phyloP scores from a whole-genome alignment of 2,797 vertebrate genomes.

The Linurgus olivaceus region DNA sequence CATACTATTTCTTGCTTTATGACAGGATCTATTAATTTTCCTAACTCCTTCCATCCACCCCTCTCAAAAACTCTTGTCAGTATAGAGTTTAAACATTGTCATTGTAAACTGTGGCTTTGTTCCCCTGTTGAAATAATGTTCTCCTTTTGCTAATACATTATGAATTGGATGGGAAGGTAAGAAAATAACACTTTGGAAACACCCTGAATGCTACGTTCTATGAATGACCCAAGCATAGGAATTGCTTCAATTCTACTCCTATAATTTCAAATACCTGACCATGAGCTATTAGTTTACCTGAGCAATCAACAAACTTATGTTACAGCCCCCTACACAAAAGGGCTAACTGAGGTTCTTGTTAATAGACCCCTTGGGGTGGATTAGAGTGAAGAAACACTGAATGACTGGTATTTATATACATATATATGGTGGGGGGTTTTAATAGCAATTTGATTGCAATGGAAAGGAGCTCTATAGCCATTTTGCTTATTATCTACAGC shows the following conservation, averaged over 20 bases:
- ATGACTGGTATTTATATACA: neutral
- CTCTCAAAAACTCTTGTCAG: neutral
- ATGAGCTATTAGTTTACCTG: neutral
- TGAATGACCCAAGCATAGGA: neutral
- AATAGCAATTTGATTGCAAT: neutral
- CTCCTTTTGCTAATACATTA: neutral
- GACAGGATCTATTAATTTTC: neutral
- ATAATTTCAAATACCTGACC: neutral
- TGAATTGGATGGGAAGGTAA: neutral
- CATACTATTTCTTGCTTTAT: neutral
- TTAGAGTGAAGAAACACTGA: neutral
- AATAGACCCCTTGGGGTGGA: neutral
- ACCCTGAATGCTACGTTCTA: neutral
- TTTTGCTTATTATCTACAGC: neutral
- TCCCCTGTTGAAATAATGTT: neutral
- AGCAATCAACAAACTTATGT: accelerated
- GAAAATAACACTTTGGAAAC: neutral
- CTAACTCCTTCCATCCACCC: neutral
- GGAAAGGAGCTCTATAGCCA: neutral
- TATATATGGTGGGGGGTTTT: neutral
- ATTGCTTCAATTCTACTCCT: neutral
- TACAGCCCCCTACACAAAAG: accelerated
- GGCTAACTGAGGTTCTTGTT: neutral
- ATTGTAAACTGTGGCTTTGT: neutral
- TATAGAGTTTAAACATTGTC: neutral